Evolutionary conservation across 2,888 invertebrate species (phyloP).

Genomic region (Drosophila lacicola): DNA sequence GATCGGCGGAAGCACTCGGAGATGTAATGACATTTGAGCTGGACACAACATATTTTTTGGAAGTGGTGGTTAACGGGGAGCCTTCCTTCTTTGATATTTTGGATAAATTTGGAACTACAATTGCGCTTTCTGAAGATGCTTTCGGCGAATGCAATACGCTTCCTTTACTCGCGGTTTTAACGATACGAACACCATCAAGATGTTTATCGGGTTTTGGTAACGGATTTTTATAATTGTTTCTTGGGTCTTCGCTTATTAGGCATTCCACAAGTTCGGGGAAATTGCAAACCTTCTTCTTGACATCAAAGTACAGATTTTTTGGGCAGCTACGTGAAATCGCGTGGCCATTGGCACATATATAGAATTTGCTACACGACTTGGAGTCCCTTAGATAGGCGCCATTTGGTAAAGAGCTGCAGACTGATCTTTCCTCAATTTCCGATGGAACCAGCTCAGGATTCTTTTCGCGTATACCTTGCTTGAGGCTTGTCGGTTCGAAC

Average conservation of each 20-base stretch:
- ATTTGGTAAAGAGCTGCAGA: constrained; percentile 34
- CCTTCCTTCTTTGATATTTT: background rate
- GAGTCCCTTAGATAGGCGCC: constrained; percentile 39
- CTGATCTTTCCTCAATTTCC: background rate
- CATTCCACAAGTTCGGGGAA: constrained; percentile 47
- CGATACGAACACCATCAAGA: too few species aligned
- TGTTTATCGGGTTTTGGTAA: background rate
- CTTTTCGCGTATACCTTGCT: background rate
- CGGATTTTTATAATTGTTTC: background rate
- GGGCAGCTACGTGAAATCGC: constrained; percentile 46
- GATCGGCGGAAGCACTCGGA: background rate
- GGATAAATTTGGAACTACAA: background rate
- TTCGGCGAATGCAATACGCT: background rate
- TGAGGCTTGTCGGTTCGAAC: too few species aligned
- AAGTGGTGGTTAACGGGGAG: background rate
- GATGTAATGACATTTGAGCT: background rate
- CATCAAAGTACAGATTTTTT: constrained; percentile 43
- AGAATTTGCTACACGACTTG: constrained; percentile 44
- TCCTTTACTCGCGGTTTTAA: background rate
- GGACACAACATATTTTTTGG: background rate
- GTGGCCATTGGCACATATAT: constrained; percentile 36
- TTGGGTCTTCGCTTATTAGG: background rate
- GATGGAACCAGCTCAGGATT: background rate
- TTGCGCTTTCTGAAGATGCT: background rate
- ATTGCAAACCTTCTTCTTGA: constrained; percentile 42